phyloP scores from a whole-genome alignment of 1,140 invertebrate genomes.

The Meteorus sp. region DNA sequence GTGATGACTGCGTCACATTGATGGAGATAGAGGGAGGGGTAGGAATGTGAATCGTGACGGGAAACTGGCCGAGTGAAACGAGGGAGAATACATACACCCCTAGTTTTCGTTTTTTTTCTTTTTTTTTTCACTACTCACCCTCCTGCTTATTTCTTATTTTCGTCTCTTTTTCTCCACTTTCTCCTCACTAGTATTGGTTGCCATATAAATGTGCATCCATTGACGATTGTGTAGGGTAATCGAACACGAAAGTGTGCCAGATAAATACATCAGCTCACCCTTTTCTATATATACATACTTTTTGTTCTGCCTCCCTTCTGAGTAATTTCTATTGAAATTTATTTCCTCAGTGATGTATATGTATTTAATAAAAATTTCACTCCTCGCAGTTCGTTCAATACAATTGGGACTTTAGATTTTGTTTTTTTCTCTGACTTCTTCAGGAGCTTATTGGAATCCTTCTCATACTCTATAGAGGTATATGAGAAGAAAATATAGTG shows the following conservation, averaged over 20 bases:
- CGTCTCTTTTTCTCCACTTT: not conserved
- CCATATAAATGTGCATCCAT: not conserved
- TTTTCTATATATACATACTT: not conserved
- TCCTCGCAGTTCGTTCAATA: no score
- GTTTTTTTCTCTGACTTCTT: no score
- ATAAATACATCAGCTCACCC: not conserved
- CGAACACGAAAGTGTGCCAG: slow-evolving; percentile 15
- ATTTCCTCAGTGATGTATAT: no score
- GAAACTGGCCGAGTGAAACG: slow-evolving; percentile 5
- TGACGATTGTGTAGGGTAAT: not conserved
- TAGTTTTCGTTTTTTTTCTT: not conserved
- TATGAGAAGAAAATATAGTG: no score
- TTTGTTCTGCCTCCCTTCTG: slow-evolving; percentile 4
- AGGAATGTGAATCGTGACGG: slow-evolving; percentile 15
- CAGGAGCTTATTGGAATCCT: no score
- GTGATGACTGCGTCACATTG: slow-evolving; percentile 16
- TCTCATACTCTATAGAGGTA: no score
- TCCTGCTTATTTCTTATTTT: slow-evolving; percentile 1
- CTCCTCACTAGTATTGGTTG: no score
- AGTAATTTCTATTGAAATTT: no score
- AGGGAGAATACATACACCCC: not conserved
- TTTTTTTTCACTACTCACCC: slow-evolving; percentile 6
- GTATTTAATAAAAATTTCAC: no score
- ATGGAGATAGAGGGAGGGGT: slow-evolving; percentile 6
- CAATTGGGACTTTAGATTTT: no score